Conservation (phyloP, 2,888 invertebrate species). For the Chymomyza procnemis region DNA sequence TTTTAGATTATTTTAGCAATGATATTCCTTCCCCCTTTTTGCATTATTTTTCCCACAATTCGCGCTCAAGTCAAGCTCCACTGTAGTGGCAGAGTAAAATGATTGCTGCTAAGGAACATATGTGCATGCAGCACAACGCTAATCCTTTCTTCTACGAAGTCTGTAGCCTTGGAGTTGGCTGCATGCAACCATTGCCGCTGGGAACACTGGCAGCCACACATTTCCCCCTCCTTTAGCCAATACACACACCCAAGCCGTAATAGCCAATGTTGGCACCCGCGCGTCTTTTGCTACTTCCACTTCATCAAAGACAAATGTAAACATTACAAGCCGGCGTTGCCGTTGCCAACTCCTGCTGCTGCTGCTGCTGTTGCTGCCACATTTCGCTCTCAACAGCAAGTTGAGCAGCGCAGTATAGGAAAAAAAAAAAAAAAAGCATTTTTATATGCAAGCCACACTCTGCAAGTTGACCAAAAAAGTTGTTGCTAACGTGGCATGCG, state of each 20-base stretch:
- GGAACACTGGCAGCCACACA: not conserved
- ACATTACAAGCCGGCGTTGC: constrained; percentile 26
- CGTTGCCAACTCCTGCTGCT: not conserved
- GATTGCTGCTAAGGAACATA: too few relatives aligned
- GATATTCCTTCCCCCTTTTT: too few relatives aligned
- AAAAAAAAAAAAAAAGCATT: constrained; percentile 8
- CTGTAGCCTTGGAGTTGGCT: too few relatives aligned
- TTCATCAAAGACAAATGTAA: constrained; percentile 37
- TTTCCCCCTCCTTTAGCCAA: too few relatives aligned
- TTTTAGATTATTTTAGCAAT: too few relatives aligned
- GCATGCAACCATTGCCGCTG: too few relatives aligned
- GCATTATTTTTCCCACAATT: too few relatives aligned
- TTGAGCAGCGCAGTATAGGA: not conserved
- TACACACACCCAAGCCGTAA: not conserved
- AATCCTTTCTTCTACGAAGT: too few relatives aligned
- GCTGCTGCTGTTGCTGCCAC: too few relatives aligned
- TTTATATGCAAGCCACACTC: constrained; percentile 25
- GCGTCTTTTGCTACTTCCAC: constrained; percentile 33
- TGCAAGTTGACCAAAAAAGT: constrained; percentile 61
- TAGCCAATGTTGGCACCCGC: constrained; percentile 31
- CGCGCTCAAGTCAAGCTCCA: too few relatives aligned
- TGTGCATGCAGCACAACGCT: too few relatives aligned
- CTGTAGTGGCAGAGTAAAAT: too few relatives aligned
- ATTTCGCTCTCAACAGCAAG: not conserved
- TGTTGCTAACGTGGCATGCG: constrained; percentile 75